phyloP scores from a whole-genome alignment of 2,888 invertebrate species.

The Coelopa pilipes region DNA sequence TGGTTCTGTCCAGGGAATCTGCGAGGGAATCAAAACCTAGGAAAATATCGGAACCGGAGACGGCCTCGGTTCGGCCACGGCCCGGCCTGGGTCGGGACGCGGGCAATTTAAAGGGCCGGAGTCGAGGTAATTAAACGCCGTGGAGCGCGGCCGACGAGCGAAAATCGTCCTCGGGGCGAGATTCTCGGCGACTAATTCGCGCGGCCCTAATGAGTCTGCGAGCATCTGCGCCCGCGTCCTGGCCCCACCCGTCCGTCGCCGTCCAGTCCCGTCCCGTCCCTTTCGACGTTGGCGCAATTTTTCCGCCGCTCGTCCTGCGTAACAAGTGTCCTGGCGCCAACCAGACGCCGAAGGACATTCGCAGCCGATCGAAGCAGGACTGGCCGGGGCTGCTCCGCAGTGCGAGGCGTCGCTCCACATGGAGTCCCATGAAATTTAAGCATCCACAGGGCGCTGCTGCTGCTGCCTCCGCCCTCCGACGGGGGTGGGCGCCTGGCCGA shows the following conservation, averaged over 20 bases:
- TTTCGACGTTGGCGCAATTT: background rate
- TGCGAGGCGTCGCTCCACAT: conserved; percentile 7
- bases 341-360: conserved; percentile 37
- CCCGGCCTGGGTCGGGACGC: too few relatives aligned
- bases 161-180: background rate
- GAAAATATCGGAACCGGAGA: too few relatives aligned
- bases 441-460: too few relatives aligned
- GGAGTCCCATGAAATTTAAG: conserved; percentile 18
- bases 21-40: too few relatives aligned
- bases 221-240: conserved; percentile 8
- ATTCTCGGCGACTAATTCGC: background rate
- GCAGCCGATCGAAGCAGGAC: background rate
- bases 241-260: background rate
- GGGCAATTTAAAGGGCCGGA: too few relatives aligned
- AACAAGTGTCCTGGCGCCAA: conserved; percentile 45
- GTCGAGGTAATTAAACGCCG: too few relatives aligned
- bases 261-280: background rate
- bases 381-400: background rate
- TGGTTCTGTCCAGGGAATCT: too few relatives aligned
- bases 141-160: too few relatives aligned
- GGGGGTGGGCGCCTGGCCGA: background rate
- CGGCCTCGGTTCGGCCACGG: too few relatives aligned
- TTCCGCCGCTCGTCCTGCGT: conserved; percentile 36
- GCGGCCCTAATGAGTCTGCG: background rate
- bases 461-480: too few relatives aligned